Conservation (phyloP, 1,140 invertebrate species). For the Magallana ariakensis region DNA sequence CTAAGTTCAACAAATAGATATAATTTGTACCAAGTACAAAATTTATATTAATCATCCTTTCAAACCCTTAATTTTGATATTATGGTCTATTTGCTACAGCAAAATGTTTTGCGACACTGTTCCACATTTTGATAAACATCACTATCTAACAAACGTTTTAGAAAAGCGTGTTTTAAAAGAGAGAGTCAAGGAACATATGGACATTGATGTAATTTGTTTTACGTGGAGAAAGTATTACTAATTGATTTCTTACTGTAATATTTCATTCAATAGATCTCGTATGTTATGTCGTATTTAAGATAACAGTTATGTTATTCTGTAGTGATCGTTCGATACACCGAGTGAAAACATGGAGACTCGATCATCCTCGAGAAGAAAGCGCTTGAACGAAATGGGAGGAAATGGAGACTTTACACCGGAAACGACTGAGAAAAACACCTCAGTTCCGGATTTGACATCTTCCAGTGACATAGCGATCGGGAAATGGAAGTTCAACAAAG, state of each 20-base stretch:
- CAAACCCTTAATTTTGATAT: no score
- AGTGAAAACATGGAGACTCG: background rate
- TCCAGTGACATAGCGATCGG: background rate
- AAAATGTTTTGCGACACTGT: no score
- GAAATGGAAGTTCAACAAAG: constrained; percentile 56
- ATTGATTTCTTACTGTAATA: background rate
- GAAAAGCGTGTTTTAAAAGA: background rate
- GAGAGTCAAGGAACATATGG: background rate
- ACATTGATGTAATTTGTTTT: background rate
- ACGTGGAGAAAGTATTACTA: background rate
- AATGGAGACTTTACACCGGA: background rate
- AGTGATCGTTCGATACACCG: background rate
- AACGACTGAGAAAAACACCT: background rate
- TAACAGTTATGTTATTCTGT: background rate
- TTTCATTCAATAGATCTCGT: background rate
- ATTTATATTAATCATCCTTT: no score
- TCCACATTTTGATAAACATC: no score
- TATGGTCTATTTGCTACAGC: no score
- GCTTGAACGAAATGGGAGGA: constrained; percentile 1
- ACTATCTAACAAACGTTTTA: background rate
- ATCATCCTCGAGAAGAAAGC: background rate
- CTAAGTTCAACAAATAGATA: background rate
- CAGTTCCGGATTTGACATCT: background rate
- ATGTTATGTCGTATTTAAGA: background rate
- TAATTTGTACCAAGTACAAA: background rate